Base-by-base conservation (phyloP, 2,113 vertebrate genomes). In the Lutjanus erythropterus region DNA sequence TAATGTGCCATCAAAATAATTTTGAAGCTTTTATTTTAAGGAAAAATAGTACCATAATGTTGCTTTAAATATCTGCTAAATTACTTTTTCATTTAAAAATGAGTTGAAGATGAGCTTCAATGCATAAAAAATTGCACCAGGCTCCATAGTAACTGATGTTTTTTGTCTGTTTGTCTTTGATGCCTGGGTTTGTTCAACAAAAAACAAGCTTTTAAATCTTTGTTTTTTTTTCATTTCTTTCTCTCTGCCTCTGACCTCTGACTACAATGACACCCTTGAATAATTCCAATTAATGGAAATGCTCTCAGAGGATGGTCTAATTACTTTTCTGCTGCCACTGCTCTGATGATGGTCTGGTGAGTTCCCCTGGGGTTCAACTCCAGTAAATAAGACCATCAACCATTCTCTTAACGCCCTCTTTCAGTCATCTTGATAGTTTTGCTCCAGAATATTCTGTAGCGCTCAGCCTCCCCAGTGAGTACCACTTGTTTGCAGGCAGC, bases 231-330 rank as follows among this genome's bases (percentile, higher is more conserved):
- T n/a, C n/a, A 59, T 31, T 53, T 42, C n/a, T 11, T 67, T 75
- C 62, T 49, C 52, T 67, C 47, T 80, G 55, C 42, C 44, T 23
- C 68, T 87, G 85, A 91, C 84, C 88, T 80, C 71, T 53, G 33
- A 81, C 81, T 80, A 64, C 65, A 78, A 21, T 81, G 88, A 82
- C 85, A 78, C 67, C 44, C 76, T 82, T 80, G 86, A 91, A 80
- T 82, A 83, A 90, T 80, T 90, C 83, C 66, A 89, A 85, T 92
- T 85, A 92, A 90, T 80, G 71, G 62, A 52, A 74, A 75, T 4
- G 35, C 55, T 85, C 85, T 76, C 75, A 61, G 85, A 81, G 81
- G 77, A 67, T 31, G 42, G 74, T 78, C 79, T 88, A 89, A 93
- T 91, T 90, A 86, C 83, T 84, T 86, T 83, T 83, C 75, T 53